Conservation (phyloP, 2,113 vertebrate genomes). For the Lampris incognitus region DNA sequence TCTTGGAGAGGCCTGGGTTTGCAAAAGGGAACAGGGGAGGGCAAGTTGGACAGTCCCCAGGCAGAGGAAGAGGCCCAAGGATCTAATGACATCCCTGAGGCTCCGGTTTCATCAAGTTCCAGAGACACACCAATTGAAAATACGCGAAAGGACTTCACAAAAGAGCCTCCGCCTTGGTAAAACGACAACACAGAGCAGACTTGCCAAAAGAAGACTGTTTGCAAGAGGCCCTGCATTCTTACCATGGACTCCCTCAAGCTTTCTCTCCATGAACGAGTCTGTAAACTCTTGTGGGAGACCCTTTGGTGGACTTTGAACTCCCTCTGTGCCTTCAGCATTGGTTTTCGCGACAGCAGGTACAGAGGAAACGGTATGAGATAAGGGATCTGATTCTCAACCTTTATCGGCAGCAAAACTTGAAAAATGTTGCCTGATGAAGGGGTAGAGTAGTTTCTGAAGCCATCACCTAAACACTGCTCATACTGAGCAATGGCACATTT, state of each 20-base stretch:
- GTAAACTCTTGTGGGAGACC: constrained; percentile 93
- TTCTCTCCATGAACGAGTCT: constrained; percentile 88
- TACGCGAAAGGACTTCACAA: constrained; percentile 28
- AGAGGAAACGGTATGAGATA: constrained; percentile 93
- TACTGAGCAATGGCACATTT: constrained; percentile 60
- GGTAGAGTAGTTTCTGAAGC: constrained; percentile 15
- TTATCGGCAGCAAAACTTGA: constrained; percentile 85
- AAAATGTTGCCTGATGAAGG: constrained; percentile 33
- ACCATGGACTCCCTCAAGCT: constrained; percentile 95
- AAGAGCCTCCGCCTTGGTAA: constrained; percentile 42
- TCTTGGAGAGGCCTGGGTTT: constrained; percentile 59
- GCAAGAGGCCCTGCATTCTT: constrained; percentile 91
- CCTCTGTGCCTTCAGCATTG: constrained; percentile 89
- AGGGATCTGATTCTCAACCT: constrained; percentile 91
- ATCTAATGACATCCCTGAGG: constrained; percentile 17
- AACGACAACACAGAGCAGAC: constrained; percentile 80
- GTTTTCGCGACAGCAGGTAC: constrained; percentile 92
- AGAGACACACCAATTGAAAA: constrained; percentile 43
- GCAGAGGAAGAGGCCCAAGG: constrained; percentile 23
- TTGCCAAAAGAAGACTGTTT: constrained; percentile 63
- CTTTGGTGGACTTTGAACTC: constrained; percentile 92
- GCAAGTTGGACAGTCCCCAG: neutral
- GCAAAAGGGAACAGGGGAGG: neutral
- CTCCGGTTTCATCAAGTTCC: neutral
- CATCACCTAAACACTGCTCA: constrained; percentile 59